phyloP scores from a whole-genome alignment of 2,113 vertebrate genomes.

The Petrocephalus zakoni region DNA sequence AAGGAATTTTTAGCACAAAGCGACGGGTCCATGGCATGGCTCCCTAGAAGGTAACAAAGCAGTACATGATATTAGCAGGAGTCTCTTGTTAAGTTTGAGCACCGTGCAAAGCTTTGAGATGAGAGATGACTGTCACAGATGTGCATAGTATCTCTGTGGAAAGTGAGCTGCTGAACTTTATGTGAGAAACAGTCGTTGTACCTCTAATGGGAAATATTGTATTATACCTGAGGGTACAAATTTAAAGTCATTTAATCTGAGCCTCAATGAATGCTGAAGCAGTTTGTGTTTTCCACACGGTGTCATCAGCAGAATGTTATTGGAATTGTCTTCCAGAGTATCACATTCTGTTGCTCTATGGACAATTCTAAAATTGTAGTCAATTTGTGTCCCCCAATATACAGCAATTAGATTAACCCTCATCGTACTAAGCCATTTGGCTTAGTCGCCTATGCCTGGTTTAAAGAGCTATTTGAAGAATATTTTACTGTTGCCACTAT shows the following conservation, averaged over 20 bases:
- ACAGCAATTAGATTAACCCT: background rate
- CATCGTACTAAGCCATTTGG: background rate
- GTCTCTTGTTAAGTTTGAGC: background rate
- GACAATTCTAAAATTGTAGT: background rate
- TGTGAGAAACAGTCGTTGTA: background rate
- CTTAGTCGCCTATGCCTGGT: background rate
- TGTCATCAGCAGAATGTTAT: background rate
- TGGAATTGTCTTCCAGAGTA: background rate
- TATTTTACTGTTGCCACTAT: background rate
- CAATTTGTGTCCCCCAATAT: background rate
- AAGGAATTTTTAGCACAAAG: constrained; percentile 65
- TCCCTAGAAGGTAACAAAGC: constrained; percentile 59
- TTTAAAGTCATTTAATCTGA: background rate
- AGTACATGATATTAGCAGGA: constrained; percentile 21
- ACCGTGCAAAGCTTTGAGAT: background rate
- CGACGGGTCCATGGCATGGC: constrained; percentile 58
- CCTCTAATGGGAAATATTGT: background rate
- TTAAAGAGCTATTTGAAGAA: background rate
- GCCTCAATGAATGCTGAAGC: background rate
- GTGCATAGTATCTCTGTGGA: background rate
- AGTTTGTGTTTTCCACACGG: background rate
- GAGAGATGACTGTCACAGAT: background rate
- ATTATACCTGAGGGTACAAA: background rate
- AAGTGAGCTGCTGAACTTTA: background rate
- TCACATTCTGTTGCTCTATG: background rate